Evolutionary conservation across 1,140 invertebrate species (phyloP).

Genomic region (Trigoniulus corallinus): DNA sequence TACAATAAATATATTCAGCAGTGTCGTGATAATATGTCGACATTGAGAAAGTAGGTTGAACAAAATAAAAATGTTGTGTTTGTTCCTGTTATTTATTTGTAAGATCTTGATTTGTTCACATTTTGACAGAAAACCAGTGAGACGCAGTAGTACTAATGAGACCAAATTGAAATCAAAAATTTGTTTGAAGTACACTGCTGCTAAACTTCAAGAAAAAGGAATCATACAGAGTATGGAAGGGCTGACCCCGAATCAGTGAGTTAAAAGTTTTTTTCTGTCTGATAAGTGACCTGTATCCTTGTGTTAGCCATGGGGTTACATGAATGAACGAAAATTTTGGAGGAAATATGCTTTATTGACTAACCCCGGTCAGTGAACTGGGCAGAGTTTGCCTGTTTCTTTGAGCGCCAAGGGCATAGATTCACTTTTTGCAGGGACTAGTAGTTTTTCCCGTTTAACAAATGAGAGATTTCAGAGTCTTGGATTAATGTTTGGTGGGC

Average conservation of each 20-base stretch:
- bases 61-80: no score
- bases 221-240: slow-evolving; percentile 55
- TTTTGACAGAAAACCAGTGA: neutral
- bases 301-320: slow-evolving; percentile 9
- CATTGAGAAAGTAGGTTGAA: slow-evolving; percentile 48
- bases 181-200: slow-evolving; percentile 50
- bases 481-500: no score
- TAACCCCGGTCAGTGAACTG: no score
- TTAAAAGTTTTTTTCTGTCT: neutral
- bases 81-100: no score
- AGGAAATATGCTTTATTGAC: no score
- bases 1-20: slow-evolving; percentile 60
- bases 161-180: slow-evolving; percentile 26
- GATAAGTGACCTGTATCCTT: neutral
- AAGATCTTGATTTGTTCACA: slow-evolving; percentile 8
- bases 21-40: slow-evolving; percentile 53
- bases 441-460: no score
- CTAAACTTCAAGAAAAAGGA: slow-evolving; percentile 54
- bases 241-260: slow-evolving; percentile 19
- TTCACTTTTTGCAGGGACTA: no score
- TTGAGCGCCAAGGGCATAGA: no score
- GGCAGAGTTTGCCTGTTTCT: no score
- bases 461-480: no score
- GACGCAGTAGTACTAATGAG: slow-evolving; percentile 6
- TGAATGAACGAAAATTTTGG: no score